Evolutionary conservation across 2,113 vertebrate genomes (phyloP).

Genomic region (Salvelinus alpinus): DNA sequence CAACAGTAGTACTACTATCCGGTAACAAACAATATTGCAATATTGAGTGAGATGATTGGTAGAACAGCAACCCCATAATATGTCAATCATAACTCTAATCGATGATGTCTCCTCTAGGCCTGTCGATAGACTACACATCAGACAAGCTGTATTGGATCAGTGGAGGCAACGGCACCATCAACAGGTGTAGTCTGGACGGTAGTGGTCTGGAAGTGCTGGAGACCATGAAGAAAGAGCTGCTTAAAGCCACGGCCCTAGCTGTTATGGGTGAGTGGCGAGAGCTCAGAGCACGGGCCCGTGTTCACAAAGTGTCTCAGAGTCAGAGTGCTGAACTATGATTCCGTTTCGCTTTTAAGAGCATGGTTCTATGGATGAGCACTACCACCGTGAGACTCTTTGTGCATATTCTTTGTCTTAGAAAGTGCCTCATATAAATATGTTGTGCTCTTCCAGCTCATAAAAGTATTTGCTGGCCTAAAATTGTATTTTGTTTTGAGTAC

Average conservation of each 20-base stretch:
- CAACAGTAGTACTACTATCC: background rate
- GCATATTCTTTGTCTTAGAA: slow-evolving; percentile 57
- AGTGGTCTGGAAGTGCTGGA: slow-evolving; percentile 85
- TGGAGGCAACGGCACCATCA: slow-evolving; percentile 86
- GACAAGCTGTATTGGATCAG: slow-evolving; percentile 89
- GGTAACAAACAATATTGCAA: slow-evolving; percentile 55
- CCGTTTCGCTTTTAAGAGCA: no score
- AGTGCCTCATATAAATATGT: no score
- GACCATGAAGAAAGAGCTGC: slow-evolving; percentile 84
- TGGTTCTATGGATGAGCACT: no score
- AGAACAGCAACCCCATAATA: background rate
- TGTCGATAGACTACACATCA: slow-evolving; percentile 83
- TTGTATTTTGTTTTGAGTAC: no score
- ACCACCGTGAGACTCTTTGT: no score
- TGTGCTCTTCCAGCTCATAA: no score
- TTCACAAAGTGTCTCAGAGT: no score
- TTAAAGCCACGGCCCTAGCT: slow-evolving; percentile 84
- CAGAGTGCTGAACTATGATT: no score
- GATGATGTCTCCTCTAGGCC: slow-evolving; percentile 64
- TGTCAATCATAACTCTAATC: background rate
- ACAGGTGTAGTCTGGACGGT: slow-evolving; percentile 85
- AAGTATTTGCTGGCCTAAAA: no score
- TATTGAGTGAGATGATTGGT: background rate
- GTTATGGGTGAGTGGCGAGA: slow-evolving; percentile 83
- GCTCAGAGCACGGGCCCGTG: background rate